Base-by-base conservation (phyloP, 2,113 vertebrate species). In the Abramis brama region DNA sequence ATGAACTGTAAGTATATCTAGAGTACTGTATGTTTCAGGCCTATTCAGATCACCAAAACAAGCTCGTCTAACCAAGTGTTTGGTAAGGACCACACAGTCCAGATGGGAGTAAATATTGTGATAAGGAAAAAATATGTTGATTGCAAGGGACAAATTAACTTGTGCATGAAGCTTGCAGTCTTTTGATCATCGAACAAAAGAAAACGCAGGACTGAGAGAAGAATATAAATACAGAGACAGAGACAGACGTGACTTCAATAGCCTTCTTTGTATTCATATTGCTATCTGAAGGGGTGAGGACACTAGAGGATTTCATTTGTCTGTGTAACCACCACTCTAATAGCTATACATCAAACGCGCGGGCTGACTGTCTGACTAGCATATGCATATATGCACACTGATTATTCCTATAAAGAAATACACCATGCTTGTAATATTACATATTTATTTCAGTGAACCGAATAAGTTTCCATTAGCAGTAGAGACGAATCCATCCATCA, bases 241-340 rank as follows among this genome's bases (percentile, higher is more conserved):
- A 75, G 5, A 75, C 45, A 75, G 45, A 36, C 0, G 9, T 27
- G 47, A 57, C 47, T 55, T 60, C 52, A 80, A 45, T 80, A 60
- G 78, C 36, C 36, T 80, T 59, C 57, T 80, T 80, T 80, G 78
- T 62, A 80, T 80, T 80, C 57, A 43, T 21, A 39, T 80, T 60
- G 30, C 15, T 27, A 66, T 81, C 79, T 57, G 55, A 62, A 45
- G 36, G 39, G 55, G 59, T 25, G 36, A 81, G 47, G 36, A 64
- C 36, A 64, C 59, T 47, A 43, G 57, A 30, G 60, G 79, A 81
- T 66, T 3, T 36, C 15, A 66, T 81, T 81, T 30, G 60, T 81
- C 57, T 62, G 79, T 62, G 59, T 45, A 45, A 64, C 36, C 64
- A 66, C 33, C 36, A 23, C 39, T 55, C 39, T 81, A 47, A 47